phyloP scores from a whole-genome alignment of 2,888 invertebrate species.

The Zhuqinia jingwanae region DNA sequence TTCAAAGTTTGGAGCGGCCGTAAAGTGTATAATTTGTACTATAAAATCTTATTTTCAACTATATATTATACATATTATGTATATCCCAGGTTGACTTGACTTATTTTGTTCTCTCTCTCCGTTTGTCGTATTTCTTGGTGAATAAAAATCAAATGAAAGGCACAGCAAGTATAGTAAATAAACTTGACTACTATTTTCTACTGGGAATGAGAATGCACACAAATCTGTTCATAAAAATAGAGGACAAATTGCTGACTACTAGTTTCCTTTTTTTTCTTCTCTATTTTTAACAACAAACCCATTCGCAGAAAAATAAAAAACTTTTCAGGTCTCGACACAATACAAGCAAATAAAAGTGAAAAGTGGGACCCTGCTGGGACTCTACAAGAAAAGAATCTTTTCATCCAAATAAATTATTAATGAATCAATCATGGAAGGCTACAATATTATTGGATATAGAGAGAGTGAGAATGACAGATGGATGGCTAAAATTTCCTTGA shows the following conservation, averaged over 20 bases:
- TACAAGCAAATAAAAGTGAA: constrained; percentile 19
- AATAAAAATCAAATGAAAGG: neutral
- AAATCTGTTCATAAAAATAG: neutral
- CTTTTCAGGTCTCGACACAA: constrained; percentile 31
- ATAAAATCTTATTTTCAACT: too few relatives aligned
- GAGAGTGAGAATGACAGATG: constrained; percentile 56
- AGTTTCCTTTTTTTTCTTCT: neutral
- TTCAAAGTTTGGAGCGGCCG: too few relatives aligned
- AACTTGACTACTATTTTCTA: neutral
- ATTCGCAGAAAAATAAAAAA: neutral
- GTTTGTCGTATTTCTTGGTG: neutral
- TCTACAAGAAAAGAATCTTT: constrained; percentile 35
- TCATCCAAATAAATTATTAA: constrained; percentile 44
- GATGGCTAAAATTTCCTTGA: constrained; percentile 42
- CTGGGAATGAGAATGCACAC: neutral
- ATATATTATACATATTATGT: too few relatives aligned
- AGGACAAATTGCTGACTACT: constrained; percentile 27
- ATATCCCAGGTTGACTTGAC: neutral
- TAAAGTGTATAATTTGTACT: too few relatives aligned
- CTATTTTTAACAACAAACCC: neutral
- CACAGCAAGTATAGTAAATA: too few relatives aligned
- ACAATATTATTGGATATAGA: constrained; percentile 35
- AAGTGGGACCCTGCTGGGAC: neutral
- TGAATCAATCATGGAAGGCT: constrained; percentile 60
- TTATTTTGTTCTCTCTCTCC: neutral